Evolutionary conservation across 2,888 invertebrate species (phyloP), one percentile per base, ranked within the genome.

Genomic region (Pyrrhia umbra): DNA sequence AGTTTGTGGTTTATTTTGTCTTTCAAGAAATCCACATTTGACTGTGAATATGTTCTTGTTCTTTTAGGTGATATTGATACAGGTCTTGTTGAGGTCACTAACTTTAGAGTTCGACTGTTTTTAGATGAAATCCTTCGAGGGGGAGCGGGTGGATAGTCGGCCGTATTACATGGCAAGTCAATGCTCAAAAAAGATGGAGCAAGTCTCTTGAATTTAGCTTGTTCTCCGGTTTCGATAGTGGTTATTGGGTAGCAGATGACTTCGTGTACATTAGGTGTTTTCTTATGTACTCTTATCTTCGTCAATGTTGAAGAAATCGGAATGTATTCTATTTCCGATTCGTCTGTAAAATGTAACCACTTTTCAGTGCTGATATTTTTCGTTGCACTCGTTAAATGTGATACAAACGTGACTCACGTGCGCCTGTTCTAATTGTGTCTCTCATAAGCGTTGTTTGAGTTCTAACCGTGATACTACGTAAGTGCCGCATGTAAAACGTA

Each of bases 291-390:
- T 88, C 97, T 96, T 87, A 97, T 97, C 95, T 97, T 97, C 80
- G 97, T 97, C 86, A 97, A 93, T 77, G 97, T 97, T 50, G 97
- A 96, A 74, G 97, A 97, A 84, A 97, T 97, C 85, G 97, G 97
- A 91, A 97, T 97, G 91, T 97, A 97, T 95, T 97, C 97, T 88
- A 97, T 96, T 94, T 97, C 96, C 84, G 96, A 94, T 87, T 96
- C 96, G 95, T 97, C 97, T 97, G 97, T 93, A 96, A 95, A 96
- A 92, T 88, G 87, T 89, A 85, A 93, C 90, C 86, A 81, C 71
- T 75, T 85, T 74, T 92, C 88, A 89, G 82, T 87, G 82, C 74
- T 50, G 79, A 75, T 81, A 70, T 73, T 84, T 83, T 80, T 68
- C 16, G 43, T 63, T 80, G 62, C 77, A 60, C 49, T 82, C 82